Evolutionary conservation across 2,113 vertebrate genomes (phyloP).

Genomic region (Garra rufa): DNA sequence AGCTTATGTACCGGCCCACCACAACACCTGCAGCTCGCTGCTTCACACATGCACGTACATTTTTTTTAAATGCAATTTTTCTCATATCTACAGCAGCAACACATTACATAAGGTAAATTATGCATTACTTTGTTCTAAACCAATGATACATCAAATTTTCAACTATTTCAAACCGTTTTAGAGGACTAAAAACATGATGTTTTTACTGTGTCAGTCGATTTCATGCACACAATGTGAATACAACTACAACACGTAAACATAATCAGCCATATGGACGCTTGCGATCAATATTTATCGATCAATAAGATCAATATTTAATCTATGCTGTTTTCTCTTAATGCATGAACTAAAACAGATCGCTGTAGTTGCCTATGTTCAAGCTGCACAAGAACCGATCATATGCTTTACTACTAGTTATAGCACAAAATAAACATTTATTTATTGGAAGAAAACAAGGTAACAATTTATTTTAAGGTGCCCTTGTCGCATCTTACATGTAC

Average conservation of each 20-base stretch:
- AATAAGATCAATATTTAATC: too few species aligned
- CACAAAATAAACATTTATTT: too few species aligned
- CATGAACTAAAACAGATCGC: not conserved
- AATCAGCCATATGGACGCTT: not conserved
- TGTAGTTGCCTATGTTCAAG: not conserved
- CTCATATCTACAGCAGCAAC: not conserved
- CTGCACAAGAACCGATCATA: not conserved
- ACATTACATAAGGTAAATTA: not conserved
- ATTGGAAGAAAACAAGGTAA: too few species aligned
- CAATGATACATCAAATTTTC: too few species aligned
- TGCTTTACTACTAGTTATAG: not conserved
- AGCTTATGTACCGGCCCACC: not conserved
- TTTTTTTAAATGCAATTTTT: not conserved
- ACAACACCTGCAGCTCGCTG: conserved; percentile 19
- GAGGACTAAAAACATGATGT: not conserved
- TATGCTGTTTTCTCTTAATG: not conserved
- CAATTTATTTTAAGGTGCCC: too few species aligned
- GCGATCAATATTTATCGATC: too few species aligned
- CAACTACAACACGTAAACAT: not conserved
- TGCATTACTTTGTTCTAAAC: not conserved
- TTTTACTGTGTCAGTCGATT: not conserved
- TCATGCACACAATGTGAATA: not conserved
- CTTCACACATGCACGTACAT: not conserved
- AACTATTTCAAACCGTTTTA: not conserved
- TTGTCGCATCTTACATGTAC: too few species aligned